Base-by-base conservation (phyloP, 2,797 vertebrate genomes). In the Danio kyathit region DNA sequence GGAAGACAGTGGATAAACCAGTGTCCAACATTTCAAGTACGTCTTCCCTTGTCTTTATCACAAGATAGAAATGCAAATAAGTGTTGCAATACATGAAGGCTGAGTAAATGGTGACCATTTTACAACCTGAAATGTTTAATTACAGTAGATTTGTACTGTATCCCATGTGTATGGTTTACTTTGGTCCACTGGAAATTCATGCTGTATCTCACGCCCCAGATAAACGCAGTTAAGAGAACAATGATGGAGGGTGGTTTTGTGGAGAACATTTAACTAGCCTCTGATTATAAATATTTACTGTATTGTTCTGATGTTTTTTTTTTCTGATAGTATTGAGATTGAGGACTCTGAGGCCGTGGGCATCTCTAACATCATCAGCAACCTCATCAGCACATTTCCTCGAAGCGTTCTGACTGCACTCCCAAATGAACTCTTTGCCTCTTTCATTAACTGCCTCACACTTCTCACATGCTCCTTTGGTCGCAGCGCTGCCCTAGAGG, bases 341-440 rank as follows among this genome's bases (percentile, higher is more conserved):
- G 98, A 99, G 91, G 98, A 99, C 90, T 99, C 97, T 0, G 98
- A 99, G 94, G 98, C 98, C 0, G 96, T 99, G 64, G 98, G 98
- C 54, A 96, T 99, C 91, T 95, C 98, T 83, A 99, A 95, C 90
- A 96, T 99, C 89, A 96, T 99, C 93, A 98, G 97, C 93, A 99
- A 99, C 85, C 91, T 99, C 89, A 98, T 99, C 92, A 97, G 96
- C 10, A 97, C 97, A 86, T 99, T 99, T 89, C 98, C 98, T 7
- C 94, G 97, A 61, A 98, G 95, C 82, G 92, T 94, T 88, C 91
- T 99, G 86, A 99, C 97, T 11, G 97, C 98, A 10, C 94, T 99
- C 89, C 98, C 98, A 74, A 97, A 91, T 21, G 97, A 99, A 67
- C 97, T 99, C 87, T 99, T 99, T 90, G 96, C 97, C 81, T 99